A percentile compares a stretch with the other conserved stretches of the same genome.
Conservation (phyloP, 2,113 vertebrate species). For the Hemichromis elongatus region DNA sequence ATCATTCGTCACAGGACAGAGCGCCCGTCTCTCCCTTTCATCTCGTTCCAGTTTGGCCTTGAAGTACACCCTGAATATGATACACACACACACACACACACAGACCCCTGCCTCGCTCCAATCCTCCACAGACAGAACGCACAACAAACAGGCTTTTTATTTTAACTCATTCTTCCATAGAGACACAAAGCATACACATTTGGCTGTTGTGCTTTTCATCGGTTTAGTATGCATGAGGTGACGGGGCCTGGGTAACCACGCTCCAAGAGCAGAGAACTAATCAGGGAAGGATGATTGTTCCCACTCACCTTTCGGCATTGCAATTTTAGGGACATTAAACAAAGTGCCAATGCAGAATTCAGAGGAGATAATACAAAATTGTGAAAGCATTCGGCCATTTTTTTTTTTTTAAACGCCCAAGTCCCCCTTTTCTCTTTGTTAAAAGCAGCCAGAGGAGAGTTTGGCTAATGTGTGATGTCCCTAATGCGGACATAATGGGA, state of each 20-base stretch:
- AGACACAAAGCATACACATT: slow-evolving; percentile 33
- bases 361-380: slow-evolving; percentile 18
- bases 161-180: slow-evolving; percentile 7
- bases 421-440: background rate
- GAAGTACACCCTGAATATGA: slow-evolving; percentile 47
- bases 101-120: background rate
- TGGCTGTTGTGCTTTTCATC: background rate
- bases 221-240: slow-evolving; percentile 49
- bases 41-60: slow-evolving; percentile 54
- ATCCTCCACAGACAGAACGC: slow-evolving; percentile 3
- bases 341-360: slow-evolving; percentile 36
- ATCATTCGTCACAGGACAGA: slow-evolving; percentile 47
- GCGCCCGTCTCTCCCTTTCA: slow-evolving; percentile 42
- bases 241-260: background rate
- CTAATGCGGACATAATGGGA: slow-evolving; percentile 37
- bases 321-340: slow-evolving; percentile 42
- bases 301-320: slow-evolving; percentile 39
- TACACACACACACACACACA: background rate
- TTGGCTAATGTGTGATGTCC: slow-evolving; percentile 23
- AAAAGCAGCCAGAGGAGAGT: slow-evolving; percentile 23
- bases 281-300: slow-evolving; percentile 53
- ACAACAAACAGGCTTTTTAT: slow-evolving; percentile 38
- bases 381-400: background rate
- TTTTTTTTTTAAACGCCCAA: background rate
- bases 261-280: slow-evolving; percentile 34